Evolutionary conservation across 2,888 invertebrate genomes (phyloP).

Genomic region (Drosophila subsilvestris): DNA sequence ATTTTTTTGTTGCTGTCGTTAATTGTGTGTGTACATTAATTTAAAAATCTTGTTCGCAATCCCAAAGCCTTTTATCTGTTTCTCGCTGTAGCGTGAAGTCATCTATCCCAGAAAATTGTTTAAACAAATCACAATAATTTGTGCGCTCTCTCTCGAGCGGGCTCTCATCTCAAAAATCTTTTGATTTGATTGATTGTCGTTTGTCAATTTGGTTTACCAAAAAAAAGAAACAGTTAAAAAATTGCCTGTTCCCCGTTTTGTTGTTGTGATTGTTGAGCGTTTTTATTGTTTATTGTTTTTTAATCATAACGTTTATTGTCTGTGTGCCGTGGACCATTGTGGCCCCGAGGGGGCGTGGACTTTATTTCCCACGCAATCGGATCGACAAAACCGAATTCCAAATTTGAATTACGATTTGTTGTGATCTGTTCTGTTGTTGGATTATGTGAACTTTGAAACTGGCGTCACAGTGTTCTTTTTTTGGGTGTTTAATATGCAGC

Average conservation of each 20-base stretch:
- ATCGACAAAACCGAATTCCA: conserved; percentile 28
- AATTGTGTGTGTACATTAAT: conserved; percentile 55
- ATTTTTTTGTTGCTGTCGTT: conserved; percentile 29
- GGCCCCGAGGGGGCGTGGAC: conserved; percentile 28
- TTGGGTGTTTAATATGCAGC: conserved; percentile 9
- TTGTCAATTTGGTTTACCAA: conserved; percentile 49
- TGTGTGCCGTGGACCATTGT: conserved; percentile 59
- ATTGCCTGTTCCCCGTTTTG: conserved; percentile 37
- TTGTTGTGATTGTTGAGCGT: conserved; percentile 47
- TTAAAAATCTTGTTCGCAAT: conserved; percentile 54
- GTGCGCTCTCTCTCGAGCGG: conserved; percentile 34
- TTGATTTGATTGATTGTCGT: conserved; percentile 63
- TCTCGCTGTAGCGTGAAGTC: conserved; percentile 66
- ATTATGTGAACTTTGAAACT: conserved; percentile 48
- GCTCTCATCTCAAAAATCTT: conserved; percentile 25
- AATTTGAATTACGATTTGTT: conserved; percentile 33
- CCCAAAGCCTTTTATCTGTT: conserved; percentile 37
- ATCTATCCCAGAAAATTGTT: conserved; percentile 65
- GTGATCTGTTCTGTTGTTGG: conserved; percentile 16
- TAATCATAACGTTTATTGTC: conserved; percentile 74
- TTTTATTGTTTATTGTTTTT: conserved; percentile 73
- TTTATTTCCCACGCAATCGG: conserved; percentile 68
- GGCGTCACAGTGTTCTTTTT: conserved; percentile 34
- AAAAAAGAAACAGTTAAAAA: conserved; percentile 15
- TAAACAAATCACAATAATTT: conserved; percentile 64